These are phyloP conservation scores for Polymixis lichenea DNA, from an alignment of 2,888 invertebrate genomes.

Conservation along the genomic window DNA sequence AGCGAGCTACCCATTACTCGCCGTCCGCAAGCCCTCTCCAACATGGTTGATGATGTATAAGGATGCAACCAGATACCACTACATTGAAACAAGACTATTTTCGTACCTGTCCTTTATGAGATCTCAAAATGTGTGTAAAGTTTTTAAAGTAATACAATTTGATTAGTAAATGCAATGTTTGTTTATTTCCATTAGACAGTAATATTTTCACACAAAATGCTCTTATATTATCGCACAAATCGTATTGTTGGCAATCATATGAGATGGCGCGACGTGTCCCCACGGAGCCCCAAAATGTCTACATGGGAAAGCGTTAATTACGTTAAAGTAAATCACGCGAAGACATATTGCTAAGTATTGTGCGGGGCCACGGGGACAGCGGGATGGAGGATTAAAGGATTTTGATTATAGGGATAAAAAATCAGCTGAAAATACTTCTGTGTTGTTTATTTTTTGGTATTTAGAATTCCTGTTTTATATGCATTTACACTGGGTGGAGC, in stretches of 20 bases:
- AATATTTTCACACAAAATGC: constrained; percentile 41
- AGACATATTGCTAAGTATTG: constrained; percentile 84
- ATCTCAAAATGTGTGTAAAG: not conserved
- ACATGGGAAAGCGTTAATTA: constrained; percentile 84
- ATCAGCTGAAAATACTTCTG: not conserved
- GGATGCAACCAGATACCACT: not conserved
- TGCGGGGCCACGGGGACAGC: constrained; percentile 69
- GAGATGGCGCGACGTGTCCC: constrained; percentile 67
- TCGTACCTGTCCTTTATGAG: not conserved
- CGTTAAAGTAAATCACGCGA: constrained; percentile 86
- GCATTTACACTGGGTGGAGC: no score
- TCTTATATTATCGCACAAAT: constrained; percentile 55
- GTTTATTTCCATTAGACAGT: constrained; percentile 9
- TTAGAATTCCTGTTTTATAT: no score
- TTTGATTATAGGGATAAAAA: not conserved
- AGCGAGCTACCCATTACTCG: no score
- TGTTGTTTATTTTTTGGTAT: no score
- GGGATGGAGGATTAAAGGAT: not conserved
- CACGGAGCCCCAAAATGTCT: constrained; percentile 77
- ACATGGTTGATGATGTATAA: not conserved
- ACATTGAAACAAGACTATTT: not conserved
- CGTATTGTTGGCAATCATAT: constrained; percentile 64
- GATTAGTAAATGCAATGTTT: not conserved
- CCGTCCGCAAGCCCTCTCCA: no score
- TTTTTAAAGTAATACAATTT: constrained; percentile 10